Percentiles rank a stretch among this genome's conserved stretches.
These are phyloP conservation scores for Cephus pulcher DNA, from an alignment of 2,888 invertebrate genomes.

Conservation along the genomic window DNA sequence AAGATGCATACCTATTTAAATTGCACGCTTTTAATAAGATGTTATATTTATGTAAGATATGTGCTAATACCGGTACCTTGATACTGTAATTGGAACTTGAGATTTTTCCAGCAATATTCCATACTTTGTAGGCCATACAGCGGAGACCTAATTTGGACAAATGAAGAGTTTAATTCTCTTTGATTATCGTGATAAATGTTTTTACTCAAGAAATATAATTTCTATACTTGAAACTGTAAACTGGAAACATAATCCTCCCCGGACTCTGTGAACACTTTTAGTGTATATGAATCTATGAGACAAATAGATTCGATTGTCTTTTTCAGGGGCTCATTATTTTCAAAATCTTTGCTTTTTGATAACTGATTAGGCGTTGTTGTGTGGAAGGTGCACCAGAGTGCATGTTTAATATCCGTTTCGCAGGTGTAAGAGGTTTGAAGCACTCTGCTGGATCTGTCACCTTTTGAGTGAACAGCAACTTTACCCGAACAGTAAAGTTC, in stretches of 20 bases:
- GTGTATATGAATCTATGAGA: constrained; percentile 79
- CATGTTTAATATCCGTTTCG: constrained; percentile 85
- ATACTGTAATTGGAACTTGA: constrained; percentile 41
- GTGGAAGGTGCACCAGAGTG: constrained; percentile 78
- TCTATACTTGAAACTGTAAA: constrained; percentile 75
- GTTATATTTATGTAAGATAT: not conserved
- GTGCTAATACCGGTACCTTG: constrained; percentile 33
- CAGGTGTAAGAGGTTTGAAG: constrained; percentile 77
- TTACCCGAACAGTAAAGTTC: constrained; percentile 89
- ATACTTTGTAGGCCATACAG: constrained; percentile 86
- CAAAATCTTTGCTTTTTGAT: constrained; percentile 68
- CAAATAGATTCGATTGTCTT: constrained; percentile 76
- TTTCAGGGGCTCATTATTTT: constrained; percentile 68
- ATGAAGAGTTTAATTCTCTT: not conserved
- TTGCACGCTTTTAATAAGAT: not conserved
- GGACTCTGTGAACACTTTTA: constrained; percentile 81
- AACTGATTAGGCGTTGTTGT: constrained; percentile 67
- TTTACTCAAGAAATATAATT: constrained; percentile 9
- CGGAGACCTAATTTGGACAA: constrained; percentile 75
- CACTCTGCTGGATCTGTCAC: constrained; percentile 49
- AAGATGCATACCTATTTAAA: constrained; percentile 43
- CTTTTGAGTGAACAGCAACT: constrained; percentile 74
- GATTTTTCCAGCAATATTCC: constrained; percentile 85
- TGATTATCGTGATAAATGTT: constrained; percentile 8
- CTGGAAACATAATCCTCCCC: constrained; percentile 87